Base-by-base conservation (phyloP, 2,797 vertebrate genomes). In the Bufotes viridis region DNA sequence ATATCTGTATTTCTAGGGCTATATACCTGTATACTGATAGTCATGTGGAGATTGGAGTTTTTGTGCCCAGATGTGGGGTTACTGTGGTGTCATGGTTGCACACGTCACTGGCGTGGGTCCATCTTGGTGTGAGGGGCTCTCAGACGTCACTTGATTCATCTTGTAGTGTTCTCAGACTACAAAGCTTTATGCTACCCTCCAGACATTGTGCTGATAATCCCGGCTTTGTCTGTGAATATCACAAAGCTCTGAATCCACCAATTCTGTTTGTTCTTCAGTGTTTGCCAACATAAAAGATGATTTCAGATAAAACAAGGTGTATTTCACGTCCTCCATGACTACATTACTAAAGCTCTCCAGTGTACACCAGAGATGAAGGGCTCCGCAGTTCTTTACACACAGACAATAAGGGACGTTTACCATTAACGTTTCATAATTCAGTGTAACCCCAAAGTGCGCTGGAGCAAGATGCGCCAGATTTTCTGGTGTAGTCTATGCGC, bases 211-310 rank as follows among this genome's bases (percentile, higher is more conserved):
- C 60, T 4, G 70, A 49, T 76, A 86, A 86, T 81, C 78, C 79
- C 7, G 18, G 82, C 60, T 82, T 82, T 82, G 70, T 86, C 69
- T 57, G 61, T 51, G 29, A 12, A 29, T 78, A 75, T 85, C 78
- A 80, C 24, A 53, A 57, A 85, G 87, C 83, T 81, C 79, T 24
- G 51, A 5, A 11, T 65, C 57, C 60, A 18, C 51, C 69, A 42
- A 49, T 82, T 60, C 10, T 26, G 22, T 87, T 89, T 89, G 84
- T 58, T 67, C 72, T n/a, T 42, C 74, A 58, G 20, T 89, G 79
- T 89, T 86, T 86, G 61, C 79, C 17, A 58, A 89, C 84, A 89
- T 86, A 82, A 89, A 88, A 88, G 82, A 70, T 69, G 3, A 49
- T 81, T 75, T 42, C 57, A n/a, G 72, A 69, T 42, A 61, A 53